phyloP scores from a whole-genome alignment of 2,797 vertebrate species.

The Merluccius polli region DNA sequence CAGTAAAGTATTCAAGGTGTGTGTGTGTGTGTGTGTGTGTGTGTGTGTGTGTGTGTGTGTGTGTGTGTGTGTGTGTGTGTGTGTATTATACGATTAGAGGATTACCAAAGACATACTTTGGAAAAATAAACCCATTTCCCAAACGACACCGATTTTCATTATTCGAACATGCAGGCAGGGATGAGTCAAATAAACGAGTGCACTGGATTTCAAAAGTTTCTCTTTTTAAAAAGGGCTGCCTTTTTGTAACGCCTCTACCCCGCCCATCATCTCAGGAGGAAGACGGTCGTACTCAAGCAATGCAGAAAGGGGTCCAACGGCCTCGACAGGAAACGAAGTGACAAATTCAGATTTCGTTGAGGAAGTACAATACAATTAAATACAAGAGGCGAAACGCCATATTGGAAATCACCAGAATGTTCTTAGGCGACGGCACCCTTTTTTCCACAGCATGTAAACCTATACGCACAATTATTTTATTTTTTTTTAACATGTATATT shows the following conservation, averaged over 20 bases:
- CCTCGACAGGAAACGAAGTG: constrained; percentile 19
- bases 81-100: neutral
- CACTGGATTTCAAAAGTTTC: neutral
- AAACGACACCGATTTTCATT: too few species aligned
- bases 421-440: neutral
- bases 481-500: neutral
- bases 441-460: neutral
- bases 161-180: neutral
- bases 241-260: constrained; percentile 13
- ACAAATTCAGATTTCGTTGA: constrained; percentile 18
- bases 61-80: too few species aligned
- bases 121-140: too few species aligned
- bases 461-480: neutral
- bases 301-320: neutral
- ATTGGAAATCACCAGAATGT: neutral
- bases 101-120: neutral
- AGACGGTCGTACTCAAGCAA: neutral
- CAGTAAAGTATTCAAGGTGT: neutral
- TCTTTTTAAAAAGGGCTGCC: neutral
- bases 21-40: too few species aligned
- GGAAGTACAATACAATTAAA: neutral
- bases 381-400: neutral
- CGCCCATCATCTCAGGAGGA: constrained; percentile 14
- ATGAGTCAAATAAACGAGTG: neutral
- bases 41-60: too few species aligned